Evolutionary conservation across 1,140 invertebrate species (phyloP).

Genomic region (Eubasilissa regina): DNA sequence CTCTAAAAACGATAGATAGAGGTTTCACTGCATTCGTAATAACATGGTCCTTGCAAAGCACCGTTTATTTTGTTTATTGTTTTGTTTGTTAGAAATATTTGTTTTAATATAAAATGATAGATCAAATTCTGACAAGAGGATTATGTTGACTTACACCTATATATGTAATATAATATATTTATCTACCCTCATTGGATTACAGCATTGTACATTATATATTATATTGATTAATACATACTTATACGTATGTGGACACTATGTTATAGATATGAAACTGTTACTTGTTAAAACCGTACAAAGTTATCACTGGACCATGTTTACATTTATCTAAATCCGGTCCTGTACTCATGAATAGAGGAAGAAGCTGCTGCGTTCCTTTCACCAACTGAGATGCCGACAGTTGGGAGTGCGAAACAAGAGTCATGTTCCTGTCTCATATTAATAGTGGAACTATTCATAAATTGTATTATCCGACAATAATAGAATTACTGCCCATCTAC

Average conservation of each 20-base stretch:
- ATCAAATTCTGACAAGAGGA: too few species aligned
- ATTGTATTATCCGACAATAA: slow-evolving; percentile 8
- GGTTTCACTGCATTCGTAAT: background rate
- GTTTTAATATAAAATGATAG: too few species aligned
- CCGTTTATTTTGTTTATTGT: background rate
- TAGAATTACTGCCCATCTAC: slow-evolving; percentile 36
- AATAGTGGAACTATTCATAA: slow-evolving; percentile 12
- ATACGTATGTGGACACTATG: too few species aligned
- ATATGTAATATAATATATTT: too few species aligned
- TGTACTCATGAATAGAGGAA: background rate
- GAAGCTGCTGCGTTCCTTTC: background rate
- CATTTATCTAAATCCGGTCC: background rate
- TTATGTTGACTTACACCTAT: too few species aligned
- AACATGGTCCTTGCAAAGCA: background rate
- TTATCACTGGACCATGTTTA: background rate
- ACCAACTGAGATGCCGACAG: slow-evolving; percentile 14
- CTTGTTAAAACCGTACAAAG: background rate
- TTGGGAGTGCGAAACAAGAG: slow-evolving; percentile 31
- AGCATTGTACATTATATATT: too few species aligned
- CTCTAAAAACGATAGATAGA: too few species aligned
- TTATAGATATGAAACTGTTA: too few species aligned
- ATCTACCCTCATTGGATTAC: too few species aligned
- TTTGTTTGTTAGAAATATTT: too few species aligned
- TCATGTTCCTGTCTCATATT: slow-evolving; percentile 31
- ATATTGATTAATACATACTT: too few species aligned